Percentiles rank a stretch among this genome's conserved stretches.
phyloP scores from a whole-genome alignment of 2,797 vertebrate species.

The Prunella strophiata region DNA sequence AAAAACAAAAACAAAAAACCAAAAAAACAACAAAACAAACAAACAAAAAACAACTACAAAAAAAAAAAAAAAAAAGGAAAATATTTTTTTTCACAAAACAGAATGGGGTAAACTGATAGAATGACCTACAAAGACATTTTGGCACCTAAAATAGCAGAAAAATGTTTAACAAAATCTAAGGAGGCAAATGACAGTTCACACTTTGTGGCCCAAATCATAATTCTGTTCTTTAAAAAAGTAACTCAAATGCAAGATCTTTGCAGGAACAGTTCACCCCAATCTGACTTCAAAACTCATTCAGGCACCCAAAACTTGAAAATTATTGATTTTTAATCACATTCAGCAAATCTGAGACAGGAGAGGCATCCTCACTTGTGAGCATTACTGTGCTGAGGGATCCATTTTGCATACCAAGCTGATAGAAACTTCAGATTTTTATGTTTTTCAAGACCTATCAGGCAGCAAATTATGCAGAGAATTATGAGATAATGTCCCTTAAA shows the following conservation, averaged over 20 bases:
- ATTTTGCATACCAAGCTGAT: not conserved
- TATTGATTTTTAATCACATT: not conserved
- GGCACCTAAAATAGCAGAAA: not conserved
- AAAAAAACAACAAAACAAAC: too few species aligned
- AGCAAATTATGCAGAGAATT: not conserved
- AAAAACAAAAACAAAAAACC: too few species aligned
- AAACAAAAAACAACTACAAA: not conserved
- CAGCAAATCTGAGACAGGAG: not conserved
- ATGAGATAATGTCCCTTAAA: not conserved
- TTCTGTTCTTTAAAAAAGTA: not conserved
- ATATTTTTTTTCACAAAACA: not conserved
- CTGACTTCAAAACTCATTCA: not conserved
- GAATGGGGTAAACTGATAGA: not conserved
- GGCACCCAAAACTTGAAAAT: not conserved
- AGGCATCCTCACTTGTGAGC: not conserved
- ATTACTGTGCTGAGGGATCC: not conserved
- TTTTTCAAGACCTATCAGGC: not conserved
- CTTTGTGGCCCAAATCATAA: not conserved
- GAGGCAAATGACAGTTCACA: not conserved
- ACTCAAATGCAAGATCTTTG: not conserved
- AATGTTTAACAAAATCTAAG: not conserved
- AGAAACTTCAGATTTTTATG: not conserved
- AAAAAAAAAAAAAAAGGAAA: fast-evolving
- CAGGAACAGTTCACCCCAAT: not conserved
- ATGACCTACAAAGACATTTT: not conserved